Conservation (phyloP, 2,888 invertebrate species). For the Cheilosia scutellata region DNA sequence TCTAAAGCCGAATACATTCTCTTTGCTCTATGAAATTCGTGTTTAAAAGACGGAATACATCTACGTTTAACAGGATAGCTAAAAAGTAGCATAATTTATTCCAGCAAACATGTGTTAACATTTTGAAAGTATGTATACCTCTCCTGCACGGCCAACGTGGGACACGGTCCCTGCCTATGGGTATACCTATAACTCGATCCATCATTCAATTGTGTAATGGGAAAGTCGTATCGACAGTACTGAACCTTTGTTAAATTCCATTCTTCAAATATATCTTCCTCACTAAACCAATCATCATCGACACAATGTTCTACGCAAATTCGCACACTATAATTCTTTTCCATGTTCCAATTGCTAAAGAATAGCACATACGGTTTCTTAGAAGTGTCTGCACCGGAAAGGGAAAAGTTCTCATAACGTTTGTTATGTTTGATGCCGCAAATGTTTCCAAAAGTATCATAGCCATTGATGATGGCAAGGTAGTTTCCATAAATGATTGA, state of each 20-base stretch:
- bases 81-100: background rate
- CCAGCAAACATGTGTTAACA: background rate
- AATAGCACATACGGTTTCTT: background rate
- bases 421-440: slow-evolving; percentile 8
- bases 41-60: slow-evolving; percentile 88
- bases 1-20: background rate
- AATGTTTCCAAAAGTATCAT: slow-evolving; percentile 12
- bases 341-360: background rate
- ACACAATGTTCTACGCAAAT: background rate
- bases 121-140: background rate
- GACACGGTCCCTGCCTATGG: background rate
- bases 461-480: slow-evolving; percentile 8
- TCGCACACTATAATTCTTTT: background rate
- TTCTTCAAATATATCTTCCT: background rate
- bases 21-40: background rate
- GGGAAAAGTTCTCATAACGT: background rate
- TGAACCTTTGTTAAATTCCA: background rate
- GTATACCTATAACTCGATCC: background rate
- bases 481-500: slow-evolving; percentile 6
- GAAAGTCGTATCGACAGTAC: background rate
- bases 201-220: background rate
- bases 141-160: background rate
- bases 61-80: slow-evolving; percentile 86
- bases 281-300: background rate
- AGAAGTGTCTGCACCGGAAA: slow-evolving; percentile 12